Percentiles rank a stretch among this genome's conserved stretches.
Evolutionary conservation across 2,113 vertebrate species (phyloP).

Genomic region (Mormyrus lacerda): DNA sequence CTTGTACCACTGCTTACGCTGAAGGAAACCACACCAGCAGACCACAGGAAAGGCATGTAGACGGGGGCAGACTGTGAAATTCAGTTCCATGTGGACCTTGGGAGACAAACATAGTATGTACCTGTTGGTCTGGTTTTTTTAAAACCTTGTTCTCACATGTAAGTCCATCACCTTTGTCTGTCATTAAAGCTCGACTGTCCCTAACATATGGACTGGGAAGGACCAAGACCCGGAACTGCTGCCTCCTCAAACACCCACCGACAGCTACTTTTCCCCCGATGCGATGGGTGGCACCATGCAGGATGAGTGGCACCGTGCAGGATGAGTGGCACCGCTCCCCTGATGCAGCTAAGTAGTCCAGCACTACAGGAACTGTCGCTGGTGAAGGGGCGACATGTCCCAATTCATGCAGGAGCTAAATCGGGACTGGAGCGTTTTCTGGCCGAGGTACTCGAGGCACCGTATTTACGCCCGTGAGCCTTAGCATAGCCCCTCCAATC

Average conservation of each 20-base stretch:
- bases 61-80: not conserved
- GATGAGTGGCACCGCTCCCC: not conserved
- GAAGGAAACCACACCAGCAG: not conserved
- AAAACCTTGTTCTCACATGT: not conserved
- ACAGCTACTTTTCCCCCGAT: not conserved
- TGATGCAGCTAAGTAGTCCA: not conserved
- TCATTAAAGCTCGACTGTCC: not conserved
- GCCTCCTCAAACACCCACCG: not conserved
- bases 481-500: not conserved
- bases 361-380: not conserved
- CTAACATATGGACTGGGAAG: not conserved
- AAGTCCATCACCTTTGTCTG: not conserved
- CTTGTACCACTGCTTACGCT: not conserved
- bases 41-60: not conserved
- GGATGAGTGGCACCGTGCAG: not conserved
- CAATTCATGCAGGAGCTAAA: not conserved
- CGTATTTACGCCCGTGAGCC: not conserved
- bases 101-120: not conserved
- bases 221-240: not conserved
- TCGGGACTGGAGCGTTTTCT: not conserved
- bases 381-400: not conserved
- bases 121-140: not conserved
- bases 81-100: not conserved
- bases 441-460: not conserved
- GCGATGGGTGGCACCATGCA: not conserved